Evolutionary conservation across 2,113 vertebrate species (phyloP).

Genomic region (Melanocharis versteri): DNA sequence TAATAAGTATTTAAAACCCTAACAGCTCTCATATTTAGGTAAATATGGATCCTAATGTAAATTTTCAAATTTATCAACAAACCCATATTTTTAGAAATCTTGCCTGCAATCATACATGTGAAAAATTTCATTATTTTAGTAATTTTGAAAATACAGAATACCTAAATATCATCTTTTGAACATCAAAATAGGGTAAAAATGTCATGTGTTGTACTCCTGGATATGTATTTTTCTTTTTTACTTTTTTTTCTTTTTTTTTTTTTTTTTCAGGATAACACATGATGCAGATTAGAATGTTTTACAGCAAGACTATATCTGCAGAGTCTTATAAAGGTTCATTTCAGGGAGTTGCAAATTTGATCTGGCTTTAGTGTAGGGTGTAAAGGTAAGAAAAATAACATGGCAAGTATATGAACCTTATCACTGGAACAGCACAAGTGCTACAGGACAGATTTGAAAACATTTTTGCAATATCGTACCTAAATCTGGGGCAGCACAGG

Average conservation of each 20-base stretch:
- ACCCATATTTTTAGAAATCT: not conserved
- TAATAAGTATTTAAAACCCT: not conserved
- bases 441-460: not conserved
- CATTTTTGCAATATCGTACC: not conserved
- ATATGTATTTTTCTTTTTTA: not conserved
- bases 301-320: not conserved
- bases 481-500: not conserved
- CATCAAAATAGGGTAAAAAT: not conserved
- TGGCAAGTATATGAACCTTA: not conserved
- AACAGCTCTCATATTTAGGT: not conserved
- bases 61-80: not conserved
- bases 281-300: not conserved
- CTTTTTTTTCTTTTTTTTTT: not conserved
- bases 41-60: not conserved
- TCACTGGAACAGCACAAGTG: not conserved
- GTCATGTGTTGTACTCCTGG: not conserved
- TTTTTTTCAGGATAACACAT: not conserved
- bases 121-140: not conserved
- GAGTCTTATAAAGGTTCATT: not conserved
- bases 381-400: not conserved
- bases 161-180: not conserved
- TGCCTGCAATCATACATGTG: not conserved
- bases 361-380: not conserved
- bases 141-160: not conserved
- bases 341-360: not conserved